phyloP scores from a whole-genome alignment of 2,888 invertebrate genomes.

The Apodemia mormo region DNA sequence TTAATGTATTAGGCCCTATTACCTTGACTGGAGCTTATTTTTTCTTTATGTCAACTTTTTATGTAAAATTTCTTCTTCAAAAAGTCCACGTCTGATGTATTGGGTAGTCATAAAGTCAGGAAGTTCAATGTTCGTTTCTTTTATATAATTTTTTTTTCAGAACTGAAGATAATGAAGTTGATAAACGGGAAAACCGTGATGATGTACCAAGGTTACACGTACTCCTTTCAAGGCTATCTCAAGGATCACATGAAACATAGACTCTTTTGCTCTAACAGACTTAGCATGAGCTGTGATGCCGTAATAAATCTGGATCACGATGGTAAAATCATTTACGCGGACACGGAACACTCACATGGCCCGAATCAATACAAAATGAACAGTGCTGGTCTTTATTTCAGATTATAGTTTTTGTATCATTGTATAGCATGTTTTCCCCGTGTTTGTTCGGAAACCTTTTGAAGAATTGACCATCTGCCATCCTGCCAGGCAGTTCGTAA shows the following conservation, averaged over 20 bases:
- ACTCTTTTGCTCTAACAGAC: constrained; percentile 34
- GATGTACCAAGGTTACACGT: constrained; percentile 36
- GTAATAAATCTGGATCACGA: constrained; percentile 34
- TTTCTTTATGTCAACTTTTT: too few relatives aligned
- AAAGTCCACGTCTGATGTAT: too few relatives aligned
- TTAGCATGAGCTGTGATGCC: constrained; percentile 34
- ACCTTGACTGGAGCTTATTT: too few relatives aligned
- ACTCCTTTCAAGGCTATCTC: constrained; percentile 38
- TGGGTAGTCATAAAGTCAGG: too few relatives aligned
- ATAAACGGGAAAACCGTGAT: constrained; percentile 27
- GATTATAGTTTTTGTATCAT: background rate
- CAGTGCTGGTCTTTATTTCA: constrained; percentile 22
- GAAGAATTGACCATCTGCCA: too few relatives aligned
- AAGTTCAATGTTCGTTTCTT: background rate
- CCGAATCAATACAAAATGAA: constrained; percentile 21
- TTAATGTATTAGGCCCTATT: too few relatives aligned
- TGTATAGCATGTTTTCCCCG: too few relatives aligned
- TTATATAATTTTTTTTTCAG: constrained; percentile 26
- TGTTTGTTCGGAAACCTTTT: too few relatives aligned
- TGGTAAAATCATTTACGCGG: constrained; percentile 29
- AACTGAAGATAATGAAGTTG: constrained; percentile 28
- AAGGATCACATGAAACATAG: constrained; percentile 27
- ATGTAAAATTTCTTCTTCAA: too few relatives aligned
- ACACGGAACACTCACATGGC: constrained; percentile 20
- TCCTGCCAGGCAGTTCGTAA: too few relatives aligned